Conservation (phyloP, 2,888 invertebrate genomes). For the Sinopyrophorus schimmeli region DNA sequence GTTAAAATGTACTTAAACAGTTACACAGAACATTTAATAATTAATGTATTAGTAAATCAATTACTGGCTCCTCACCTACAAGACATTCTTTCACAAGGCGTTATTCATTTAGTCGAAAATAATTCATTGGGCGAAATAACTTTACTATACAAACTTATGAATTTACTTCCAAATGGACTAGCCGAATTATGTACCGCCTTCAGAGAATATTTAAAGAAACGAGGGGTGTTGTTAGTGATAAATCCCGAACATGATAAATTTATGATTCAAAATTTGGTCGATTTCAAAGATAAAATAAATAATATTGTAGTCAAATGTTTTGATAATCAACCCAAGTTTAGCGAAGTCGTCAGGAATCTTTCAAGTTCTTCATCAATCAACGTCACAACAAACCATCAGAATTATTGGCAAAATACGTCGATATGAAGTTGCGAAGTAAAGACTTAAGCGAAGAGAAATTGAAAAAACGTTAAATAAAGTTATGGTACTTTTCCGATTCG, state of each 20-base stretch:
- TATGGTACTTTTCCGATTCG: slow-evolving; percentile 96
- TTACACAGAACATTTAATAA: slow-evolving; percentile 80
- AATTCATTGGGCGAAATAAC: slow-evolving; percentile 81
- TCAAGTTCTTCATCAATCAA: slow-evolving; percentile 95
- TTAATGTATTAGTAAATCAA: slow-evolving; percentile 87
- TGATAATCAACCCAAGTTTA: slow-evolving; percentile 85
- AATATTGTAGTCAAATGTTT: slow-evolving; percentile 86
- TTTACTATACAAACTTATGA: slow-evolving; percentile 84
- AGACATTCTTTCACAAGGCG: slow-evolving; percentile 85
- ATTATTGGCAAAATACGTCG: slow-evolving; percentile 96
- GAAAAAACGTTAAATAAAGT: slow-evolving; percentile 93
- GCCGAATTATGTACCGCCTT: slow-evolving; percentile 83
- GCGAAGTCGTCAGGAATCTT: slow-evolving; percentile 92
- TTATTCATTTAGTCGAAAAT: slow-evolving; percentile 84
- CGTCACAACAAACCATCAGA: slow-evolving; percentile 96
- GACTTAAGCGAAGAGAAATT: slow-evolving; percentile 95
- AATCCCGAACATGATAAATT: slow-evolving; percentile 92
- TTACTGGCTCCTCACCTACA: slow-evolving; percentile 85
- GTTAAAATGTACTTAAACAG: slow-evolving; percentile 87
- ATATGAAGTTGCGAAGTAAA: slow-evolving; percentile 90
- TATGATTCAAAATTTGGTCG: slow-evolving; percentile 92
- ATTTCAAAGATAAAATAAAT: slow-evolving; percentile 96
- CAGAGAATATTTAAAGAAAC: slow-evolving; percentile 90
- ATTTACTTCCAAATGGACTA: slow-evolving; percentile 84
- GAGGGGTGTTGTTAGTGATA: slow-evolving; percentile 89